phyloP scores from a whole-genome alignment of 2,113 vertebrate genomes.

The Tupaia chinensis region DNA sequence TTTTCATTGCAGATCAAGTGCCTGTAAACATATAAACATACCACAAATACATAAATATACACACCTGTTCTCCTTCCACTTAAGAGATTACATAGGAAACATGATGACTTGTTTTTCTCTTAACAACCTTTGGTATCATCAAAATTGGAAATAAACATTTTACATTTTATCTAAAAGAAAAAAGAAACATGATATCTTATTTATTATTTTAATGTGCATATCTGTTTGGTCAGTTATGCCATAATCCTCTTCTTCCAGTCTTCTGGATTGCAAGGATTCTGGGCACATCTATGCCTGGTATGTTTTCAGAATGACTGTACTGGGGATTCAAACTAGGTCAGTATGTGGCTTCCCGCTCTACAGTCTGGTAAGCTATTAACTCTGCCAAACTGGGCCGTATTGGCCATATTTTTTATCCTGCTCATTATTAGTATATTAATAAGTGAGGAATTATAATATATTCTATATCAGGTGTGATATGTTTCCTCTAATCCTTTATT shows the following conservation, averaged over 20 bases:
- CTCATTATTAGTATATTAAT: not conserved
- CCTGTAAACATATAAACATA: not conserved
- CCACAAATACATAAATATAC: not conserved
- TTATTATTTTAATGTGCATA: not conserved
- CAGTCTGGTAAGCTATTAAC: too few relatives aligned
- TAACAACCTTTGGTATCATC: not conserved
- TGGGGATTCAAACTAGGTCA: too few relatives aligned
- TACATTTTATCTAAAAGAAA: not conserved
- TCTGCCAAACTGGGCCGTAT: too few relatives aligned
- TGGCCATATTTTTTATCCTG: not conserved
- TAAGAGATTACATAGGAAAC: not conserved
- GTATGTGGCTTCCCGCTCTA: too few relatives aligned
- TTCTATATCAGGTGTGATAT: not conserved
- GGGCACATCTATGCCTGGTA: too few relatives aligned
- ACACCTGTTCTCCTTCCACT: not conserved
- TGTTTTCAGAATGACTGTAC: too few relatives aligned
- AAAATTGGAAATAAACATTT: not conserved
- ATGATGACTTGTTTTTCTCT: not conserved
- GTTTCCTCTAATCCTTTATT: not conserved
- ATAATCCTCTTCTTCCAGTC: too few relatives aligned
- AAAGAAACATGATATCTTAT: not conserved
- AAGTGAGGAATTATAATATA: not conserved
- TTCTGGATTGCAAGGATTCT: too few relatives aligned
- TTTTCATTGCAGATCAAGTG: not conserved
- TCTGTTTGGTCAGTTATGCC: not conserved